Evolutionary conservation across 64 coral and sea anemone genomes (phyloP).

Genomic region (Actinia tenebrosa): DNA sequence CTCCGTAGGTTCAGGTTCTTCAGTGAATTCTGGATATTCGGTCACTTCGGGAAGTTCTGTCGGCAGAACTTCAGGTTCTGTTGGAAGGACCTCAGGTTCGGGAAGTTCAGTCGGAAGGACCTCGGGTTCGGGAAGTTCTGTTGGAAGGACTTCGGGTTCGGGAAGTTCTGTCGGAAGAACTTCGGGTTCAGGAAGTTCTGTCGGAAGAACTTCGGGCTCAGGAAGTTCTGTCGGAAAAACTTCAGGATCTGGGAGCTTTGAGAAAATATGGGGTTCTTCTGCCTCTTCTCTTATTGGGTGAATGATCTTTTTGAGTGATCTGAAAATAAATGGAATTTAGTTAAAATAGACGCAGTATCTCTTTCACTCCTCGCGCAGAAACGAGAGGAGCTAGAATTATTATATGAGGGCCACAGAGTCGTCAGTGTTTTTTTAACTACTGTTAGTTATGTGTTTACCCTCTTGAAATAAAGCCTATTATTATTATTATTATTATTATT

Average conservation of each 20-base stretch:
- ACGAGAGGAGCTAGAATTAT: too few species aligned
- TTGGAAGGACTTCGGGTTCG: neutral
- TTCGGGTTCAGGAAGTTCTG: slow-evolving; percentile 1
- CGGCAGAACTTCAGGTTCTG: neutral
- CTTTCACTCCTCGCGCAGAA: too few species aligned
- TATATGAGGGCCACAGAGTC: too few species aligned
- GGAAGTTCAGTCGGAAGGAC: neutral
- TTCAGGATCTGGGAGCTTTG: neutral
- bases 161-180: neutral
- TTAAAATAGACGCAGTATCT: too few species aligned
- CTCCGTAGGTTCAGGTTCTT: neutral
- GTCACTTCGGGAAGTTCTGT: neutral
- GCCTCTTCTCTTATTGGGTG: neutral
- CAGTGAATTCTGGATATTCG: neutral
- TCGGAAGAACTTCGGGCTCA: neutral
- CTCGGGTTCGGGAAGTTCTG: slow-evolving; percentile 9
- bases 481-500: too few species aligned
- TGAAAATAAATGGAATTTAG: neutral
- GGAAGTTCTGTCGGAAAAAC: neutral
- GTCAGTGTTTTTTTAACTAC: too few species aligned
- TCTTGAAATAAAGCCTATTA: too few species aligned
- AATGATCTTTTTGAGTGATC: slow-evolving; percentile 9
- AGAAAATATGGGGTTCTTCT: neutral
- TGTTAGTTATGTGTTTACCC: too few species aligned
- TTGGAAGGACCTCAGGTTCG: neutral